Conservation (phyloP, 2,888 invertebrate genomes). For the Autographa pulchrina region DNA sequence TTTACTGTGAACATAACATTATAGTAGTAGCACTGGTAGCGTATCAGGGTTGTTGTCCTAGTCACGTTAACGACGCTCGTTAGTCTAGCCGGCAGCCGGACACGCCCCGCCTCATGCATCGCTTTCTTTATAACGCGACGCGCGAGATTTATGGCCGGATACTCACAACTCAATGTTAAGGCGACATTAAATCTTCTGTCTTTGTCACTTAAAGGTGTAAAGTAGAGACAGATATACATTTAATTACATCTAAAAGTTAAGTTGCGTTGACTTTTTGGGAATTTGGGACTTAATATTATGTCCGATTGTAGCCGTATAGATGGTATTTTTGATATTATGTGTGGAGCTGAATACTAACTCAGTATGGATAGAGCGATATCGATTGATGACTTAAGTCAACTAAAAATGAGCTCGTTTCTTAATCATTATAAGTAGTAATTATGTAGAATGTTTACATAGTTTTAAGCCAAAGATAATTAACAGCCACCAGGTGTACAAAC, state of each 20-base stretch:
- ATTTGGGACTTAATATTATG: not conserved
- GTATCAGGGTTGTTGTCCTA: constrained; percentile 30
- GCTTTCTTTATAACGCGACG: constrained; percentile 2
- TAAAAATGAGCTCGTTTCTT: not conserved
- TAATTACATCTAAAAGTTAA: not conserved
- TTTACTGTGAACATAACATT: not conserved
- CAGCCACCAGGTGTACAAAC: not conserved
- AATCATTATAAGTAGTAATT: not conserved
- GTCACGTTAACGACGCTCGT: constrained; percentile 37
- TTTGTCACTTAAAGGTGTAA: not conserved
- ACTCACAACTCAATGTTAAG: not conserved
- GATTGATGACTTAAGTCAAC: not conserved
- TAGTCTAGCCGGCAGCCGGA: constrained; percentile 34
- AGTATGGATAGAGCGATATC: too few species aligned
- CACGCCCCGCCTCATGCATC: constrained; percentile 39
- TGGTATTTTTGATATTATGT: too few species aligned
- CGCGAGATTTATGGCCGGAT: not conserved
- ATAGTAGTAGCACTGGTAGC: not conserved
- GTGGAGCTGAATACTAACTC: too few species aligned
- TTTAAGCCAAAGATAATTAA: not conserved
- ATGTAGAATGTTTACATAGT: not conserved
- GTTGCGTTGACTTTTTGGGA: not conserved
- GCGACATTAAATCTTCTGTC: not conserved
- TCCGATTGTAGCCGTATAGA: too few species aligned
- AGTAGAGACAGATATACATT: not conserved